Evolutionary conservation across 2,113 vertebrate species (phyloP), one percentile per base, ranked within the genome.

Genomic region (Prinia subflava): DNA sequence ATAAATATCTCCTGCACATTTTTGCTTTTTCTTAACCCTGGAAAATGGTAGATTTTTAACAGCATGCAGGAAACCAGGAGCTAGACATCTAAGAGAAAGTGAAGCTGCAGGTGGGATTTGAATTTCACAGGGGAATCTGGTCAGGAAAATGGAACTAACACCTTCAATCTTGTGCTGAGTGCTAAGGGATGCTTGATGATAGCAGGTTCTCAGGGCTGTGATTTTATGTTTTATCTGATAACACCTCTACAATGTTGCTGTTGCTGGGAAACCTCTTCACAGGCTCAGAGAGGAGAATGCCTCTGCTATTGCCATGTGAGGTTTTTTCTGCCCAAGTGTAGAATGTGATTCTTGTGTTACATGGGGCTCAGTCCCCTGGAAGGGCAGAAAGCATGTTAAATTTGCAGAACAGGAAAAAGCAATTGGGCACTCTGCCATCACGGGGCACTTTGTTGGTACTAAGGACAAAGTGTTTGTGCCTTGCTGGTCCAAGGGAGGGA

Each of bases 181-280:
- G 88, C 76, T 78, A 27, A 68, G 73, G 47, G 76, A 75, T 82
- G 73, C 69, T 94, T 75, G 73, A 64, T 86, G 87, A 86, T 63
- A 83, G 23, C 68, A 86, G 89, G 76, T 78, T 80, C 92, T 94
- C 75, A 84, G 90, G 49, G 65, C 90, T 96, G 65, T 92, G 92
- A 88, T 95, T 95, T 92, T 90, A 35, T 64, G 24, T 86, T 93
- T 93, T 87, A 81, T 85, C 83, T 95, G 79, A 75, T 86, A 71
- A 83, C 56, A 68, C 56, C 73, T 94, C 92, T 80, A 41, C 68
- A 74, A 3, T 8, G 37, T 64, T 83, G 41, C 76, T 94, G 96
- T 96, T 96, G 88, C 94, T 83, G 73, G 85, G 93, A 94, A 83
- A 95, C 93, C 76, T 94, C 46, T 83, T 88, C 41, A 52, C 50